Evolutionary conservation across 2,888 invertebrate species (phyloP), one percentile per base, ranked within the genome.

Genomic region (Arctia plantaginis): DNA sequence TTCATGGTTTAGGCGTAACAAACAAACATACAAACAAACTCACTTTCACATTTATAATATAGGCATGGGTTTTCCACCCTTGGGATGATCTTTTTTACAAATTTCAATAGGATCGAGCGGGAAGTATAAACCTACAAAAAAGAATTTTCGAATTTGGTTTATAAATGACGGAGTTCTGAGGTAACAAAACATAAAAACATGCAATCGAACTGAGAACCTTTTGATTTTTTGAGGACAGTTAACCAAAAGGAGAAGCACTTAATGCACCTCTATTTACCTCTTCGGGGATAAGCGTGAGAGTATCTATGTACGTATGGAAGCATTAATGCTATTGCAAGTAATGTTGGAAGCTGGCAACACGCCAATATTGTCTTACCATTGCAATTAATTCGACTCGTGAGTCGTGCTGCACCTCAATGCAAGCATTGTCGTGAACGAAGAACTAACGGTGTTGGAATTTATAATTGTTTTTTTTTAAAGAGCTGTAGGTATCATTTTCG

Each of bases 331-430:
- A 41, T 41, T 70, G 30, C 6, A 23, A 62, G 55, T 55, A 66
- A 66, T 39, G 1, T 65, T 65, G 20, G 30, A 10, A 33, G 30
- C 30, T 82, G 84, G 82, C 78, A 30, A 23, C 12, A 30, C 44
- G 82, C 80, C 85, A 78, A 72, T 82, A 82, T 80, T 80, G 77
- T 80, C 71, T 77, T 75, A 77, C 77, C 78, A 73, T 78, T 75
- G 65, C 66, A 80, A 80, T 80, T 79, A 77, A 80, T 80, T 76
- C 76, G 67, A 62, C n/a, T 15, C 55, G 73, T 76, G 76, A 76
- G 51, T 69, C 59, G 55, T 3, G 20, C 33, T 59, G 72, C 51
- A 69, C 13, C 64, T 51, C 55, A 30, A 47, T 69, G 41, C 39
- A 69, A 6, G 47, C 65, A 69, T 55, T 74, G 65, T 76, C 71